These are phyloP conservation scores for Chaitophorus viminalis DNA, from an alignment of 2,888 invertebrate species.

Conservation along the genomic window DNA sequence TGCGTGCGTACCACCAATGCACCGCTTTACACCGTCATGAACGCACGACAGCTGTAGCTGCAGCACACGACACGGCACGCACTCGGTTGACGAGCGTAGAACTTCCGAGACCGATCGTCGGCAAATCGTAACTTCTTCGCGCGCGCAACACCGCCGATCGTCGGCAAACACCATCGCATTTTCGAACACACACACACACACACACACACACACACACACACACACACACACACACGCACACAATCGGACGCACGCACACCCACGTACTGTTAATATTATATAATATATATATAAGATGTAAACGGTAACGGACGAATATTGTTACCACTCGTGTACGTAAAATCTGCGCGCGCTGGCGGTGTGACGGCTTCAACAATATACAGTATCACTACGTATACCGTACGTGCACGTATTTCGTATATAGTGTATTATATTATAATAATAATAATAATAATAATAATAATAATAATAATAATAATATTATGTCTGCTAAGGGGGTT, in stretches of 20 bases:
- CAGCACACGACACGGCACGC: background rate
- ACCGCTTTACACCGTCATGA: conserved; percentile 37
- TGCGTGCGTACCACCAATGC: background rate
- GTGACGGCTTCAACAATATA: background rate
- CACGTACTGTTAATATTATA: background rate
- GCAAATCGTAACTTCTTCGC: conserved; percentile 2
- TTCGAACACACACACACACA: too few species aligned
- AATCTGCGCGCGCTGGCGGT: background rate
- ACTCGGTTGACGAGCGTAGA: conserved; percentile 48
- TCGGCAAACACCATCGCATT: background rate
- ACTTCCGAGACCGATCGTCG: conserved; percentile 48
- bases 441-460: too few species aligned
- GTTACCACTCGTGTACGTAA: background rate
- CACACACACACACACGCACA: too few species aligned
- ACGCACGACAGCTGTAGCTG: background rate
- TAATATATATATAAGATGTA: background rate
- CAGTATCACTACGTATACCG: background rate
- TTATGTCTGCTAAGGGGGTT: too few species aligned
- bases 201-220: background rate
- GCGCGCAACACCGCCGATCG: background rate
- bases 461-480: too few species aligned
- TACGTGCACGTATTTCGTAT: background rate
- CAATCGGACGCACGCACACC: background rate
- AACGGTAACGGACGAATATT: background rate
- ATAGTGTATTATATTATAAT: too few species aligned